These are phyloP conservation scores for Pandemis heparana DNA, from an alignment of 2,888 invertebrate genomes.

Conservation along the genomic window DNA sequence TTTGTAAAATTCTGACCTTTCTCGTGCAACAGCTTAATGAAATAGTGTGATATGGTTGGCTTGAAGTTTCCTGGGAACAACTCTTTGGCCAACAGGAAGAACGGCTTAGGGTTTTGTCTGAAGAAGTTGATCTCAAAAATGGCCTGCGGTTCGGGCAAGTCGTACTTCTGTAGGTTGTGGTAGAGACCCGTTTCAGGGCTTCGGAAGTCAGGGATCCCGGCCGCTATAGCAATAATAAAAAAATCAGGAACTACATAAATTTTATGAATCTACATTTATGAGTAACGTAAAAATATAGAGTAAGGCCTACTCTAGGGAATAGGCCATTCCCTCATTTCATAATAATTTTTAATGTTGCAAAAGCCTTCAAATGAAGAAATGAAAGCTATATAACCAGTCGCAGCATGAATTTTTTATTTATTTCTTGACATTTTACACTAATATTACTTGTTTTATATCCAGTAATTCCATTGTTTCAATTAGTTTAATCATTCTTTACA, in stretches of 20 bases:
- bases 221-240: constrained; percentile 86
- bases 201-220: constrained; percentile 98
- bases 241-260: background rate
- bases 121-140: constrained; percentile 97
- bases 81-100: constrained; percentile 96
- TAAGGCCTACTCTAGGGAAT: too few species aligned
- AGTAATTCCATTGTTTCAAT: background rate
- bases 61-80: constrained; percentile 94
- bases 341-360: too few species aligned
- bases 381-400: too few species aligned
- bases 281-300: too few species aligned
- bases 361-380: too few species aligned
- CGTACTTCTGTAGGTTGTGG: constrained; percentile 95
- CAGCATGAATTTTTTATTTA: too few species aligned
- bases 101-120: constrained; percentile 94
- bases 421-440: too few species aligned
- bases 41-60: constrained; percentile 96
- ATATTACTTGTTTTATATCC: background rate
- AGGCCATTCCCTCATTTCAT: too few species aligned
- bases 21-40: constrained; percentile 93
- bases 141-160: constrained; percentile 95
- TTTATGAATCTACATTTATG: background rate
- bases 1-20: constrained; percentile 84
- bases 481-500: constrained; percentile 16
- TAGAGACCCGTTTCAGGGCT: constrained; percentile 97